Evolutionary conservation across 23 tunicate genomes (phyloP), one percentile per base, ranked within the genome.

Genomic region (Phallusia fumigata): DNA sequence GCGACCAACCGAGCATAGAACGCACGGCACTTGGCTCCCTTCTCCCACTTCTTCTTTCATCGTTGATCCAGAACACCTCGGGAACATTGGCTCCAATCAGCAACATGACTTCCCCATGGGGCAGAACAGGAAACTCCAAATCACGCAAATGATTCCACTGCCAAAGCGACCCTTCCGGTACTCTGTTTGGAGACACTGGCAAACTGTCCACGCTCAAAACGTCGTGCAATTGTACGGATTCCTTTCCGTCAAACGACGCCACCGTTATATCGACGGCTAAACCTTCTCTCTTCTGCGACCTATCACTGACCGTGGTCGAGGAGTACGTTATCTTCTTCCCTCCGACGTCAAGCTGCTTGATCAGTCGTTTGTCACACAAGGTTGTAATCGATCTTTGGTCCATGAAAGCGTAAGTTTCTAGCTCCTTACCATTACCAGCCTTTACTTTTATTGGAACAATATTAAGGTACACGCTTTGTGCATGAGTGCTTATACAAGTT

Each of bases 51-150:
- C 33, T 40, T 22, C 53, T 8, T 31, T 28, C 22, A 45, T 45
- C 58, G 6, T 40, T 28, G 6, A 40, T 45, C 53, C 81, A 40
- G 33, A 40, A 34, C 35, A 34, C 81, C 58, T 78, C 53, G 11
- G 81, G 81, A 30, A 78, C 81, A 26, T 78, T 34, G 12, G 58
- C 36, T 28, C 81, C 81, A 78, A 78, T 78, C 81, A 78, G 58
- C 58, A 78, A 30, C 58, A 34, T 45, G 58, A 78, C 81, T 45
- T 40, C 28, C 58, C 58, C 81, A 78, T 30, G 33, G 36, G 53
- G 33, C 81, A 78, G 11, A 5, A 31, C 44, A 40, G 81, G 53
- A 45, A 78, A 78, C 36, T 36, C n/a, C 2, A 78, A 21, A 36
- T 34, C 19, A 32, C 36, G 35, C 30, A 78, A 78, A 18, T 78